Conservation (phyloP, 2,797 vertebrate species). For the Cetoscarus ocellatus region DNA sequence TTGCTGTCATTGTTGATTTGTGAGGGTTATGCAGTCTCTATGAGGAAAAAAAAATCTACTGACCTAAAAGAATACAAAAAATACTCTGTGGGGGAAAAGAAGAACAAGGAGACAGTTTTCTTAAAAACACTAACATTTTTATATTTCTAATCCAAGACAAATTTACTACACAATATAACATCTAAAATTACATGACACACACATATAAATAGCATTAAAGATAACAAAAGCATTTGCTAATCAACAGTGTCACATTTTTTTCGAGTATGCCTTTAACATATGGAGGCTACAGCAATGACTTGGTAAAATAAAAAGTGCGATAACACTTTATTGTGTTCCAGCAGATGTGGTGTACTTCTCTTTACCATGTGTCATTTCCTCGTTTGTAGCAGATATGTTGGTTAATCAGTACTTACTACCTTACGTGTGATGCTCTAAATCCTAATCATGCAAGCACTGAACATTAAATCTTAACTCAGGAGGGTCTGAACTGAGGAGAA, state of each 20-base stretch:
- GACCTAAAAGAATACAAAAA: too few species aligned
- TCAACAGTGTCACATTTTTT: constrained; percentile 10
- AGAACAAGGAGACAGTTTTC: background rate
- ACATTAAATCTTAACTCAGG: constrained; percentile 3
- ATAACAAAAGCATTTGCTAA: background rate
- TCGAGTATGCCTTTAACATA: constrained; percentile 6
- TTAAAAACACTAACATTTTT: constrained; percentile 27
- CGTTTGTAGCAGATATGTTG: background rate
- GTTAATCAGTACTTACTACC: background rate
- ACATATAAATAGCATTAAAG: constrained; percentile 21
- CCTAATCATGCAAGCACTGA: constrained; percentile 25
- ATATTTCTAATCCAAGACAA: constrained; percentile 2
- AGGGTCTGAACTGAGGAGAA: constrained; percentile 6
- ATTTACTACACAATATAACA: constrained; percentile 30
- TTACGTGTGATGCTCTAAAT: background rate
- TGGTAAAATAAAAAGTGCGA: background rate
- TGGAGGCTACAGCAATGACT: constrained; percentile 16
- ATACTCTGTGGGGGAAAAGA: background rate
- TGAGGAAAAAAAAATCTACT: too few species aligned
- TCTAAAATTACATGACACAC: background rate
- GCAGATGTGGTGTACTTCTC: background rate
- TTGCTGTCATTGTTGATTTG: too few species aligned
- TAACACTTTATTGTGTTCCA: constrained; percentile 5
- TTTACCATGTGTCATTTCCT: background rate
- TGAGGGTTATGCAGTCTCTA: too few species aligned